Evolutionary conservation across 1,140 invertebrate species (phyloP), one percentile per base, ranked within the genome.

Genomic region (Pseudachorutes palmiensis): DNA sequence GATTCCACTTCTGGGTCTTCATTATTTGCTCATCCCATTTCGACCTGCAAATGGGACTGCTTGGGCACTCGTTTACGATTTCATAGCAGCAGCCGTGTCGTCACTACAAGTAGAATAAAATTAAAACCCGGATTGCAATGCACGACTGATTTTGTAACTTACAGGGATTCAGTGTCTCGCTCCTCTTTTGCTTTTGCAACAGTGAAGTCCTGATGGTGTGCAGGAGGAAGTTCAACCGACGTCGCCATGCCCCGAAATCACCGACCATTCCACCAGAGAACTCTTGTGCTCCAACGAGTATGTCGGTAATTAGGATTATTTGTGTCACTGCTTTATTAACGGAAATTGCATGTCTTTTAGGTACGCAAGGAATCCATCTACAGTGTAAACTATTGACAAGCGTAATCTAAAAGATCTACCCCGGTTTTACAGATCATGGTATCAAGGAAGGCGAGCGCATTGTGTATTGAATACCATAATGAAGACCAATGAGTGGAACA

Each of bases 21-120:
- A 96, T 77, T 93, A 93, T 76, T 82, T 96, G 70, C 80, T 95
- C 22, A 92, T 88, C 48, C 90, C 91, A n/a, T 93, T 94, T 78
- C 83, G 91, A 68, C 92, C 93, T 2, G 58, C 32, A 19, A 26
- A 62, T 19, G 70, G 70, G 16, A 68, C 69, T 3, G 62, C 48
- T 29, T 41, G 65, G n/a, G 69, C 68, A 65, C 60, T 58, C 9
- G 32, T 73, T 45, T 74, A 74, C 45, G 73, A 74, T 61, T 63
- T 73, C 48, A 69, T 74, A 29, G 64, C 73, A 61, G 73, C 73
- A 14, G 62, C 62, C 49, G 71, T 69, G 31, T 67, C 73, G 28
- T 71, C 71, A 22, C 58, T 74, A 19, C 73, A 74, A 64, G 73
- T 74, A n/a, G n/a, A n/a, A n/a, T n/a, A n/a, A n/a, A n/a, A n/a